A percentile compares a stretch with the other conserved stretches of the same genome.
Conservation (phyloP, 2,113 vertebrate species). For the Alexandromys fortis region DNA sequence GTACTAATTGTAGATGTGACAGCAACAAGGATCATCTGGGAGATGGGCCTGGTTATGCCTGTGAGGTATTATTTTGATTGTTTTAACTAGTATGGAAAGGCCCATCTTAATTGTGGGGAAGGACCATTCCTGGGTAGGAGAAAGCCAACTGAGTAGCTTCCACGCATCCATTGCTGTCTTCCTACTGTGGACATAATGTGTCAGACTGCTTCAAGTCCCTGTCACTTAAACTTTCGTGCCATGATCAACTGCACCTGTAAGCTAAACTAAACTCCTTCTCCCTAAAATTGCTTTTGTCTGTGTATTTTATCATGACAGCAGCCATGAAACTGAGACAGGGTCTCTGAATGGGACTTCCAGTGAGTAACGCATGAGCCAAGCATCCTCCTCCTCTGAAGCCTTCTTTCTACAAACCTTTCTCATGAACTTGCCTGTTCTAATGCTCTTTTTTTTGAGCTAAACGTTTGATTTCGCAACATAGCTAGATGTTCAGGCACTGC, state of each 20-base stretch:
- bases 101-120: too few relatives aligned
- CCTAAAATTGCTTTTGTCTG: neutral
- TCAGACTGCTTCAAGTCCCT: neutral
- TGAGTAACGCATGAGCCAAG: neutral
- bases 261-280: neutral
- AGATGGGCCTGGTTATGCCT: too few relatives aligned
- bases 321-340: neutral
- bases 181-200: neutral
- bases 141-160: neutral
- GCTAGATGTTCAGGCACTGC: neutral
- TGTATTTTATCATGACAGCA: neutral
- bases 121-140: neutral
- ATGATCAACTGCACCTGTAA: neutral
- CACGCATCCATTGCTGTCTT: neutral
- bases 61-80: neutral
- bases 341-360: neutral
- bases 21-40: neutral
- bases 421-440: neutral
- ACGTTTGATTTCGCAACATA: neutral
- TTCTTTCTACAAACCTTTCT: neutral
- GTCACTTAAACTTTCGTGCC: neutral
- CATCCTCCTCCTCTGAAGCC: neutral
- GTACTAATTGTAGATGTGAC: too few relatives aligned
- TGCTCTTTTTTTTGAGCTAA: neutral
- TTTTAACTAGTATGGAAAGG: neutral